Evolutionary conservation across 1,140 invertebrate genomes (phyloP).

Genomic region (Cherax destructor): DNA sequence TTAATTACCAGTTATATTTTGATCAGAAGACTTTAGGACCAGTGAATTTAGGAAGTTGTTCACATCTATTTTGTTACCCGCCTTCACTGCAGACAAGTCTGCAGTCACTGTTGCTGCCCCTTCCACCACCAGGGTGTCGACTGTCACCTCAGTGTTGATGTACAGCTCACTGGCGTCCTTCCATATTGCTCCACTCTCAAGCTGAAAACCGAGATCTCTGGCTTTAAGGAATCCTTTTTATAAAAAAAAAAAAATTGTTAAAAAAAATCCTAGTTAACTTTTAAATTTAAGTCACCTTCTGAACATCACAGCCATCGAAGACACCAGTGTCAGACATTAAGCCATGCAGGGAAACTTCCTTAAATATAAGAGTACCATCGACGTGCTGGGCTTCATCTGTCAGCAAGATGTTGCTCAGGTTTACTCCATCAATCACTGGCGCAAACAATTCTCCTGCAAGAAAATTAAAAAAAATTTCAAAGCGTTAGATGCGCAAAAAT

Average conservation of each 20-base stretch:
- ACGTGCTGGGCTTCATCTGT: neutral
- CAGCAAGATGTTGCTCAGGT: neutral
- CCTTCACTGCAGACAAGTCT: neutral
- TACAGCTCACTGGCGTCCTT: neutral
- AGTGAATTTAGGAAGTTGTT: neutral
- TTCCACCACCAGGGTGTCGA: neutral
- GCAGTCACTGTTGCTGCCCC: neutral
- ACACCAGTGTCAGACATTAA: neutral
- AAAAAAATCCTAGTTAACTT: too few relatives aligned
- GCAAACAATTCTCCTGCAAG: conserved; percentile 4
- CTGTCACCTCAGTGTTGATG: neutral
- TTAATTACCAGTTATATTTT: conserved; percentile 31
- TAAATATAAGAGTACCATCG: neutral
- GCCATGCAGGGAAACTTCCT: neutral
- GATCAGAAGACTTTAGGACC: conserved; percentile 43
- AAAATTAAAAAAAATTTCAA: neutral
- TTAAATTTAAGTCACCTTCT: neutral
- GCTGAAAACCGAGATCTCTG: neutral
- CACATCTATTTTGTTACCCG: neutral
- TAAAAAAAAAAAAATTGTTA: too few relatives aligned
- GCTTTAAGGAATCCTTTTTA: neutral
- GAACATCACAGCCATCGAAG: conserved; percentile 16
- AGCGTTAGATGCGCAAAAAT: too few relatives aligned
- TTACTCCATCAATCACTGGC: conserved; percentile 10
- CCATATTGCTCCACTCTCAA: neutral